A percentile compares a stretch with the other conserved stretches of the same genome.
These are phyloP conservation scores for Myoxocephalus aenaeus DNA, from an alignment of 2,797 vertebrate species.

Conservation along the genomic window DNA sequence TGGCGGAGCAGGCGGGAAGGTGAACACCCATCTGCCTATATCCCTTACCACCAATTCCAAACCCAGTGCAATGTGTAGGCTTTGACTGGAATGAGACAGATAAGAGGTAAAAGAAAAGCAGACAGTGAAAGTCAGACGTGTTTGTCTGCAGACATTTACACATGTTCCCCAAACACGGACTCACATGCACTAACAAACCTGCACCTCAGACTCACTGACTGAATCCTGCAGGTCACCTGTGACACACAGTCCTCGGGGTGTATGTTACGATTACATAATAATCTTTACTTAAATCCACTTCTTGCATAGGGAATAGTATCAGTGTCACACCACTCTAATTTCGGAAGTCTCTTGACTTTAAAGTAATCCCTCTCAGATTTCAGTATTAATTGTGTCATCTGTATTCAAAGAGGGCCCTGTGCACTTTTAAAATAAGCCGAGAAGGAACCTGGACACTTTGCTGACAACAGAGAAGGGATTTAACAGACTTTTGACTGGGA, in stretches of 20 bases:
- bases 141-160: constrained; percentile 9
- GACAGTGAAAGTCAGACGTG: neutral
- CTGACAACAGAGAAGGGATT: constrained; percentile 56
- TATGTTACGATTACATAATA: constrained; percentile 45
- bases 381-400: constrained; percentile 72
- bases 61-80: neutral
- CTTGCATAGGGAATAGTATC: constrained; percentile 47
- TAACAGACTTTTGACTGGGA: constrained; percentile 46
- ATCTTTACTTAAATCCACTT: constrained; percentile 66
- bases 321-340: constrained; percentile 55
- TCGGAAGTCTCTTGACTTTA: constrained; percentile 67
- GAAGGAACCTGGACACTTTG: constrained; percentile 36
- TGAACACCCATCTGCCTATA: constrained; percentile 56
- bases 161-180: constrained; percentile 5
- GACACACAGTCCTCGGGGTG: constrained; percentile 28
- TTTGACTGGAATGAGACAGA: constrained; percentile 8
- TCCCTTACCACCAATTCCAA: constrained; percentile 38
- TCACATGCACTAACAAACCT: constrained; percentile 9
- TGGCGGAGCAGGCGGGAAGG: constrained; percentile 63
- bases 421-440: constrained; percentile 52
- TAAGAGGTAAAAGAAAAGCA: constrained; percentile 6
- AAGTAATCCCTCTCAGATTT: constrained; percentile 68
- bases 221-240: constrained; percentile 48
- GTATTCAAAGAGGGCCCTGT: constrained; percentile 61
- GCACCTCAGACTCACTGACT: constrained; percentile 5